These are phyloP conservation scores for Drosophila limbata DNA, from an alignment of 2,888 invertebrate species.

Conservation along the genomic window DNA sequence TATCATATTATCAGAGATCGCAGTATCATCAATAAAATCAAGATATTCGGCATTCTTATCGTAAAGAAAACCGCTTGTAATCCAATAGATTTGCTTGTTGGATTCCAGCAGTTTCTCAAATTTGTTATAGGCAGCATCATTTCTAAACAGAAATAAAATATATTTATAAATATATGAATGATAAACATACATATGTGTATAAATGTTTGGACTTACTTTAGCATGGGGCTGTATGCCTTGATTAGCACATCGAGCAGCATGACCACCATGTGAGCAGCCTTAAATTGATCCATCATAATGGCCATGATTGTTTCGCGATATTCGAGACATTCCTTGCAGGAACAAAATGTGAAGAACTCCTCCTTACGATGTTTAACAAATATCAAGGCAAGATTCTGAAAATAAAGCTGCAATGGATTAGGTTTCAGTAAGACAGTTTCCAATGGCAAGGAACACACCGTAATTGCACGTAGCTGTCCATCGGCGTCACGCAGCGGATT, in stretches of 20 bases:
- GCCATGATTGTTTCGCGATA: constrained; percentile 84
- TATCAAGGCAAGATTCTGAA: constrained; percentile 82
- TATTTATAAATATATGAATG: not conserved
- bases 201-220: constrained; percentile 70
- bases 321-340: constrained; percentile 84
- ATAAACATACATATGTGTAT: not conserved
- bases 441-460: constrained; percentile 57
- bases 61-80: constrained; percentile 83
- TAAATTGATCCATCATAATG: constrained; percentile 84
- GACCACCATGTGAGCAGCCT: constrained; percentile 84
- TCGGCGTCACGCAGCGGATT: constrained; percentile 71
- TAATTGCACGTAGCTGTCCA: constrained; percentile 78
- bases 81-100: constrained; percentile 83
- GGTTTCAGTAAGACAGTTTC: constrained; percentile 47
- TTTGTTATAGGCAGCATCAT: constrained; percentile 82
- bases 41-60: constrained; percentile 84
- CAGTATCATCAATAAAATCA: constrained; percentile 84
- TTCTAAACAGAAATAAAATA: constrained; percentile 59
- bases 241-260: constrained; percentile 83
- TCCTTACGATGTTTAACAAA: constrained; percentile 82
- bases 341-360: constrained; percentile 84
- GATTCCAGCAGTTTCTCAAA: constrained; percentile 83
- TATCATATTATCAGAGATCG: constrained; percentile 84
- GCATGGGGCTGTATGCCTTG: constrained; percentile 84
- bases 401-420: constrained; percentile 74